Evolutionary conservation across 2,888 invertebrate genomes (phyloP).

Genomic region (Keiferia lycopersicella): DNA sequence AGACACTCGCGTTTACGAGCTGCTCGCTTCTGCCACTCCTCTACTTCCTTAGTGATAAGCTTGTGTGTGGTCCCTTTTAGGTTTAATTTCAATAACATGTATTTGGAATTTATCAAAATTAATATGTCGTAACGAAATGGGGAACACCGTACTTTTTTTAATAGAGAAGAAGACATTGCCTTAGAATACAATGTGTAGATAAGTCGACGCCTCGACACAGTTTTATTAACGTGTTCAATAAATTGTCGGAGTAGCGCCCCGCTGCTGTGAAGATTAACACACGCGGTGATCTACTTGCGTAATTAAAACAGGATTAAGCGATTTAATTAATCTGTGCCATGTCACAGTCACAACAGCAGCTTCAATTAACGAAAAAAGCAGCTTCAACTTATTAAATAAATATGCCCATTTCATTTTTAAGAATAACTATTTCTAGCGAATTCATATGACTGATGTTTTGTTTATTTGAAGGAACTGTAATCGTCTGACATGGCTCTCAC

Average conservation of each 20-base stretch:
- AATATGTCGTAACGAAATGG: no score
- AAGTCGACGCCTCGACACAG: background rate
- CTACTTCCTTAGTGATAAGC: background rate
- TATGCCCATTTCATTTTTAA: no score
- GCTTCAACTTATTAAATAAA: no score
- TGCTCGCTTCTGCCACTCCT: no score
- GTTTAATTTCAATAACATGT: no score
- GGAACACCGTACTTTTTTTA: no score
- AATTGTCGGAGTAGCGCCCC: background rate
- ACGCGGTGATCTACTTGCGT: background rate
- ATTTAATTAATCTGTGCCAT: background rate
- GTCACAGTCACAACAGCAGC: background rate
- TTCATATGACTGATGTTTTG: no score
- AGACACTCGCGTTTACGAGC: background rate
- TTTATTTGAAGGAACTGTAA: no score
- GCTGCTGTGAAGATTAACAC: conserved; percentile 4
- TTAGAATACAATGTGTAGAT: background rate
- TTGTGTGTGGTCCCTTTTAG: background rate
- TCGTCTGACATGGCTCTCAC: conserved; percentile 71
- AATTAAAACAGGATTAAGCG: background rate
- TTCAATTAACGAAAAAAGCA: background rate
- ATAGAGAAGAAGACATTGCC: no score
- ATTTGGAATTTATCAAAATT: no score
- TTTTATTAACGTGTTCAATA: background rate
- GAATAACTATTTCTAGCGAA: no score